phyloP scores from a whole-genome alignment of 2,888 invertebrate species.

The Esperia sulphurella region DNA sequence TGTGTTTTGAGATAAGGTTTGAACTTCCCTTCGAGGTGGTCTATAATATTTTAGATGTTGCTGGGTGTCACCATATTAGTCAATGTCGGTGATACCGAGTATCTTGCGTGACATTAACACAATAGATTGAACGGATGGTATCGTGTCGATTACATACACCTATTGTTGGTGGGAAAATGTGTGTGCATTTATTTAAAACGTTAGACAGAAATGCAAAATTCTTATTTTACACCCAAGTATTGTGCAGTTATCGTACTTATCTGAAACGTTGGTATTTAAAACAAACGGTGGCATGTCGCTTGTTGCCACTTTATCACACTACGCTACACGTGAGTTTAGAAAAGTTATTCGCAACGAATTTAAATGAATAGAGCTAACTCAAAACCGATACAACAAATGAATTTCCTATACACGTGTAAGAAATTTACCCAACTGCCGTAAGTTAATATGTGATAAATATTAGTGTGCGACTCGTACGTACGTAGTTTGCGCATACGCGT shows the following conservation, averaged over 20 bases:
- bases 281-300: too few species aligned
- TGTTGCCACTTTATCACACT: conserved; percentile 13
- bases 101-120: too few species aligned
- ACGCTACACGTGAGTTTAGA: conserved; percentile 12
- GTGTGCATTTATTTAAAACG: too few species aligned
- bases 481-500: background rate
- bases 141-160: too few species aligned
- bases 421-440: conserved; percentile 19
- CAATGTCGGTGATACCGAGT: conserved; percentile 3
- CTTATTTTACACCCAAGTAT: too few species aligned
- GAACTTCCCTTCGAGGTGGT: conserved; percentile 38
- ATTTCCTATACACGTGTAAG: conserved; percentile 23
- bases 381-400: conserved; percentile 18
- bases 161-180: too few species aligned
- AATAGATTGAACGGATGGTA: too few species aligned
- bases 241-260: too few species aligned
- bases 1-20: conserved; percentile 26
- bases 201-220: too few species aligned
- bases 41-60: conserved; percentile 43
- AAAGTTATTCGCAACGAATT: conserved; percentile 21
- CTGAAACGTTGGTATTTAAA: too few species aligned
- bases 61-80: conserved; percentile 14
- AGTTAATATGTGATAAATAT: background rate
- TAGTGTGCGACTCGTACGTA: background rate
- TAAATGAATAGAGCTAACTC: conserved; percentile 15